Conservation (phyloP, 1,140 invertebrate species). For the Drosophila leontia region DNA sequence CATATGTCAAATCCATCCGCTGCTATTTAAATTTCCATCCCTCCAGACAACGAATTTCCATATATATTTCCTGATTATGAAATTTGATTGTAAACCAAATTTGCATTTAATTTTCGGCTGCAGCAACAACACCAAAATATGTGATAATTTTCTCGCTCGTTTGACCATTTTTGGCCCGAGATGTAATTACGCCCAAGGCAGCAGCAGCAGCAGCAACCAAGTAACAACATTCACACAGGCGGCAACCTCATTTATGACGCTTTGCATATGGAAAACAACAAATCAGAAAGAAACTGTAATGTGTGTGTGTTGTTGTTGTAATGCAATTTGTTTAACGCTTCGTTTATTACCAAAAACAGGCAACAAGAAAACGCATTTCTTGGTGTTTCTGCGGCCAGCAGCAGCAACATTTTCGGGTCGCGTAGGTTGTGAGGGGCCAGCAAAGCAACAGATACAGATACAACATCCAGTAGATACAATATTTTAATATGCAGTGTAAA, state of each 20-base stretch:
- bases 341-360: constrained; percentile 83
- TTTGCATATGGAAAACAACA: constrained; percentile 72
- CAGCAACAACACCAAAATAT: constrained; percentile 48
- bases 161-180: constrained; percentile 78
- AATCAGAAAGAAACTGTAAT: constrained; percentile 52
- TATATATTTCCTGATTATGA: constrained; percentile 40
- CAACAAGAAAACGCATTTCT: constrained; percentile 62
- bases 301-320: constrained; percentile 60
- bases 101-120: constrained; percentile 74
- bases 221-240: constrained; percentile 15
- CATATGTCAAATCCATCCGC: constrained; percentile 38
- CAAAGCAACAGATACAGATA: constrained; percentile 1
- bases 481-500: constrained; percentile 23
- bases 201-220: constrained; percentile 28
- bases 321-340: constrained; percentile 83
- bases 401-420: constrained; percentile 43
- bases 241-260: constrained; percentile 81
- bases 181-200: constrained; percentile 80
- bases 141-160: constrained; percentile 77
- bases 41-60: constrained; percentile 26
- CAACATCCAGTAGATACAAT: constrained; percentile 18
- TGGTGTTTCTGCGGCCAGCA: constrained; percentile 39
- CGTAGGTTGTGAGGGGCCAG: constrained; percentile 46
- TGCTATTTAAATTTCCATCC: constrained; percentile 31
- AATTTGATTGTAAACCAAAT: constrained; percentile 52